phyloP scores from a whole-genome alignment of 1,140 invertebrate genomes.

The Pygmarrhopalites habei region DNA sequence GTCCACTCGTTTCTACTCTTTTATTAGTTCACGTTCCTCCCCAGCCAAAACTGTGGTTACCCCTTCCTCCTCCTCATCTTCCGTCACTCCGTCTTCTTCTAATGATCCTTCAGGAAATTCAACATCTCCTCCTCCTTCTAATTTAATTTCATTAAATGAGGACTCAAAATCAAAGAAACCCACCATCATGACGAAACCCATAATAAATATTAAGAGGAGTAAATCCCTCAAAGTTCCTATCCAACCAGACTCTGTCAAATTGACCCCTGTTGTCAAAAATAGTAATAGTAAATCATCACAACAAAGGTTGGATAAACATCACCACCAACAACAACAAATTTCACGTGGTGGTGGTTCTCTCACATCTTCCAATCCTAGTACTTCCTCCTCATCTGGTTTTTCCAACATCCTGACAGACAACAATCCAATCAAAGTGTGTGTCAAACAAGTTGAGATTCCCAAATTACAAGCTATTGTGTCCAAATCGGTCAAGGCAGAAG shows the following conservation, averaged over 20 bases:
- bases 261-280: background rate
- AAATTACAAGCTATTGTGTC: slow-evolving; percentile 30
- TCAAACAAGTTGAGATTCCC: slow-evolving; percentile 34
- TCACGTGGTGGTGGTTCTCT: background rate
- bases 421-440: slow-evolving; percentile 32
- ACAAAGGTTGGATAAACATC: background rate
- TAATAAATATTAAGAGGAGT: slow-evolving; percentile 42
- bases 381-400: slow-evolving; percentile 3
- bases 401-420: slow-evolving; percentile 9
- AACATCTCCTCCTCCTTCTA: background rate
- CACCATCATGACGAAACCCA: slow-evolving; percentile 32
- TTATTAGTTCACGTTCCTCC: background rate
- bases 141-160: background rate
- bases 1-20: slow-evolving; percentile 32
- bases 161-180: slow-evolving; percentile 19
- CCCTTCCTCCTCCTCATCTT: background rate
- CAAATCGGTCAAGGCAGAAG: slow-evolving; percentile 27
- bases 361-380: background rate
- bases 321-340: background rate
- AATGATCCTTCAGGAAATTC: background rate
- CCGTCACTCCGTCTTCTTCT: no score
- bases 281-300: no score
- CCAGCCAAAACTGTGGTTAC: no score
- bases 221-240: slow-evolving; percentile 44
- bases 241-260: slow-evolving; percentile 11